Evolutionary conservation across 2,888 invertebrate species (phyloP).

Genomic region (Drosophila diplacantha): DNA sequence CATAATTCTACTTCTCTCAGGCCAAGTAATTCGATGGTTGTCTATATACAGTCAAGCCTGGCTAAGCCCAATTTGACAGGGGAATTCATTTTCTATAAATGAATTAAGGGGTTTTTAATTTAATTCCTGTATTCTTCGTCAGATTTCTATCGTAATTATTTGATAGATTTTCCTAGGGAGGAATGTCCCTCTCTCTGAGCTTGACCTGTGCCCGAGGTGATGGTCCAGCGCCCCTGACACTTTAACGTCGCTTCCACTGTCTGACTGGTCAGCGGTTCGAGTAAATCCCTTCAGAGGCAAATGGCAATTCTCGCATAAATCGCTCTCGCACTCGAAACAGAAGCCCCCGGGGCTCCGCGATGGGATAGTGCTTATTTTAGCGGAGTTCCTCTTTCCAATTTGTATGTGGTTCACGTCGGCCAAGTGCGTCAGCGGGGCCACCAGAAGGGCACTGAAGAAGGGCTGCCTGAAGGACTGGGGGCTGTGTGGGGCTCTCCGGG

Average conservation of each 20-base stretch:
- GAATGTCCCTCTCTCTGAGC: background rate
- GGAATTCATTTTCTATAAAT: background rate
- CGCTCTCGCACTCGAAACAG: constrained; percentile 18
- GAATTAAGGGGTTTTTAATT: background rate
- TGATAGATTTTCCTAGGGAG: fast-evolving
- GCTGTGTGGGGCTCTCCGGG: background rate
- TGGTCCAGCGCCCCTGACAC: background rate
- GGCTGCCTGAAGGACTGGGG: background rate
- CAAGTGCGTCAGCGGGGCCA: constrained; percentile 26
- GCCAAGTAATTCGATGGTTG: constrained; percentile 6
- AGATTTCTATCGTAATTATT: background rate
- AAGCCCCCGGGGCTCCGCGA: constrained; percentile 7
- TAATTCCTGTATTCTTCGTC: background rate
- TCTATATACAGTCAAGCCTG: constrained; percentile 17
- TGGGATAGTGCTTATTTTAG: constrained; percentile 28
- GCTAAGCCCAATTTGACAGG: background rate
- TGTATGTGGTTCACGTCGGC: constrained; percentile 45
- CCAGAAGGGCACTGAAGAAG: constrained; percentile 1
- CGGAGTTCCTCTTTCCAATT: constrained; percentile 24
- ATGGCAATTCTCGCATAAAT: constrained; percentile 36
- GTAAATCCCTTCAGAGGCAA: constrained; percentile 23
- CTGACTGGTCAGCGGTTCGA: constrained; percentile 28
- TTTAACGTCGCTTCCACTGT: constrained; percentile 5
- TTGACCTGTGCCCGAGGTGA: background rate
- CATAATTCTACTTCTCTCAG: constrained; percentile 28